Conservation (phyloP, 1,140 invertebrate genomes). For the Lordiphosa stackelbergi region DNA sequence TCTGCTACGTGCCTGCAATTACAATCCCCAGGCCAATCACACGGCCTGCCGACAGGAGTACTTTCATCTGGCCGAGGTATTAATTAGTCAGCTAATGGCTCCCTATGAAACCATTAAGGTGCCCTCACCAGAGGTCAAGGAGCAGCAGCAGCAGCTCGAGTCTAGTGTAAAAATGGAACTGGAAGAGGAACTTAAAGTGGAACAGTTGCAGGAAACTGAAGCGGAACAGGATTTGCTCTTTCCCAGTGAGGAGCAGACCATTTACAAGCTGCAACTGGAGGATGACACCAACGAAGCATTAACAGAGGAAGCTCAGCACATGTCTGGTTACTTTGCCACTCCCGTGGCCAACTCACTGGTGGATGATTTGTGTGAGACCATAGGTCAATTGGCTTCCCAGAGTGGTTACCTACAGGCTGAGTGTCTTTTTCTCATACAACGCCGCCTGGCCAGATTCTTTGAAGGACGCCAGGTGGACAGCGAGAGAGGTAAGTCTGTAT, state of each 20-base stretch:
- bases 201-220: constrained; percentile 7
- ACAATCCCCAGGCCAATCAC: constrained; percentile 54
- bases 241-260: constrained; percentile 40
- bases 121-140: constrained; percentile 6
- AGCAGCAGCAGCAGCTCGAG: constrained; percentile 7
- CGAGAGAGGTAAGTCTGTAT: constrained; percentile 40
- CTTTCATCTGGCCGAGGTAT: constrained; percentile 68
- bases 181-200: constrained; percentile 23
- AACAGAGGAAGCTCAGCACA: constrained; percentile 26
- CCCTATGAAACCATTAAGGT: constrained; percentile 68
- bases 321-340: constrained; percentile 63
- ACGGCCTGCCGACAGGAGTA: constrained; percentile 56
- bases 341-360: constrained; percentile 48
- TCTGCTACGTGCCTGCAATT: constrained; percentile 55
- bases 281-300: constrained; percentile 32
- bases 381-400: constrained; percentile 58
- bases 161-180: constrained; percentile 49
- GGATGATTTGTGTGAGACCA: constrained; percentile 64
- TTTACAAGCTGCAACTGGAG: constrained; percentile 51
- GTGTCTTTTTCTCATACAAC: constrained; percentile 59
- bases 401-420: constrained; percentile 68
- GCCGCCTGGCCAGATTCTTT: constrained; percentile 63
- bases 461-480: constrained; percentile 47
- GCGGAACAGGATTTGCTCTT: constrained; percentile 22
- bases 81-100: constrained; percentile 66